Percentiles rank a stretch among this genome's conserved stretches.
Evolutionary conservation across 2,888 invertebrate genomes (phyloP).

Genomic region (Thecophora atra): DNA sequence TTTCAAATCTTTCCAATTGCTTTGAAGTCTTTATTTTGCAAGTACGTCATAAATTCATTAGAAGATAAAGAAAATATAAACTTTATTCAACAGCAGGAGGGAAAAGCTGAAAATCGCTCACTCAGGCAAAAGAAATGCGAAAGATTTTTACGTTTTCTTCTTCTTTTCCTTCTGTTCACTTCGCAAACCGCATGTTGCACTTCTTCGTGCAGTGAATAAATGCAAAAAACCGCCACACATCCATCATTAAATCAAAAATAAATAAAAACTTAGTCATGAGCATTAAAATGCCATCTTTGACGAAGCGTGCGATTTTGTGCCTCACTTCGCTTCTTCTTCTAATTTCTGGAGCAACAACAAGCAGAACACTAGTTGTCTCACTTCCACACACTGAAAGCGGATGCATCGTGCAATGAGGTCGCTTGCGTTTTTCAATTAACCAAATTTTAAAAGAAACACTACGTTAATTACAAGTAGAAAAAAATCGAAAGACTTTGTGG

Average conservation of each 20-base stretch:
- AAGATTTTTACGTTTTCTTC: neutral
- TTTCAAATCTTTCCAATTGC: too few relatives aligned
- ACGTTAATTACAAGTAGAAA: neutral
- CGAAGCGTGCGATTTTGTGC: slow-evolving; percentile 49
- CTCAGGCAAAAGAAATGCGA: neutral
- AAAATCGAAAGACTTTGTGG: neutral
- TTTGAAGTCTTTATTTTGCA: too few relatives aligned
- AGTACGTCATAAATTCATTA: too few relatives aligned
- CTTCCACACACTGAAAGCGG: neutral
- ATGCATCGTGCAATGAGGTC: slow-evolving; percentile 30
- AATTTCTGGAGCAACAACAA: slow-evolving; percentile 16
- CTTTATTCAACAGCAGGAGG: neutral
- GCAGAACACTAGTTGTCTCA: neutral
- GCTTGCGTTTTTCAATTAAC: neutral
- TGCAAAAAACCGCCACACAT: neutral
- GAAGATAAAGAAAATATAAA: too few relatives aligned
- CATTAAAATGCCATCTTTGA: slow-evolving; percentile 41
- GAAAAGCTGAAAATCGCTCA: neutral
- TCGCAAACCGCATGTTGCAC: too few relatives aligned
- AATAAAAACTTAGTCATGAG: slow-evolving; percentile 33
- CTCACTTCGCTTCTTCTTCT: slow-evolving; percentile 2
- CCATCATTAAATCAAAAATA: slow-evolving; percentile 4
- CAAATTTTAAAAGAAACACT: slow-evolving; percentile 10
- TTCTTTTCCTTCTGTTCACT: neutral
- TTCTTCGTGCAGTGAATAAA: neutral